Conservation (phyloP, 2,113 vertebrate genomes). For the Syngnathus floridae region DNA sequence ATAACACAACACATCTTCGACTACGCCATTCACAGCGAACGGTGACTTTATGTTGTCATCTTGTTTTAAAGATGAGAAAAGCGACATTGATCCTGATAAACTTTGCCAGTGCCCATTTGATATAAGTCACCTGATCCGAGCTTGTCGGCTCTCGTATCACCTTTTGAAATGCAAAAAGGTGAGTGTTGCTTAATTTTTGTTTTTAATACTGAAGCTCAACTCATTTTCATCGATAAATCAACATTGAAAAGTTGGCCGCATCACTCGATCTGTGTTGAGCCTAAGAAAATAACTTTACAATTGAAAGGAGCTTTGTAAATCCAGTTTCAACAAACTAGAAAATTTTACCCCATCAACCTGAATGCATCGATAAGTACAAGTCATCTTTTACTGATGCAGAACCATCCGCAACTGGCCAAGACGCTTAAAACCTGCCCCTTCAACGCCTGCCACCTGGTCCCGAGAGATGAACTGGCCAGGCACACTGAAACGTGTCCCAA, state of each 20-base stretch:
- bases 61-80: conserved; percentile 7
- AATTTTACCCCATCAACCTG: no score
- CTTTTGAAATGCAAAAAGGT: conserved; percentile 90
- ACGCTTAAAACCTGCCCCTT: conserved; percentile 1
- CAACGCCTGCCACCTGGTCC: conserved; percentile 5
- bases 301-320: no score
- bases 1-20: background rate
- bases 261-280: no score
- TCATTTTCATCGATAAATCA: no score
- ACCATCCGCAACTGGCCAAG: conserved; percentile 5
- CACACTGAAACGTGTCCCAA: conserved; percentile 2
- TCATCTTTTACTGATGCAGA: background rate
- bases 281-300: no score
- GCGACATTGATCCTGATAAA: conserved; percentile 73
- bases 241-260: no score
- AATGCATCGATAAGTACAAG: background rate
- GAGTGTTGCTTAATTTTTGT: background rate
- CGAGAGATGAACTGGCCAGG: background rate
- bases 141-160: conserved; percentile 85
- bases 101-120: conserved; percentile 83
- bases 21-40: background rate
- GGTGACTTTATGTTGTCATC: background rate
- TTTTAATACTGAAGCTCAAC: background rate
- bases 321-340: no score
- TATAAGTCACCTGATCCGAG: conserved; percentile 79